Evolutionary conservation across 2,797 vertebrate genomes (phyloP).

Genomic region (Sebastes hubbsi): DNA sequence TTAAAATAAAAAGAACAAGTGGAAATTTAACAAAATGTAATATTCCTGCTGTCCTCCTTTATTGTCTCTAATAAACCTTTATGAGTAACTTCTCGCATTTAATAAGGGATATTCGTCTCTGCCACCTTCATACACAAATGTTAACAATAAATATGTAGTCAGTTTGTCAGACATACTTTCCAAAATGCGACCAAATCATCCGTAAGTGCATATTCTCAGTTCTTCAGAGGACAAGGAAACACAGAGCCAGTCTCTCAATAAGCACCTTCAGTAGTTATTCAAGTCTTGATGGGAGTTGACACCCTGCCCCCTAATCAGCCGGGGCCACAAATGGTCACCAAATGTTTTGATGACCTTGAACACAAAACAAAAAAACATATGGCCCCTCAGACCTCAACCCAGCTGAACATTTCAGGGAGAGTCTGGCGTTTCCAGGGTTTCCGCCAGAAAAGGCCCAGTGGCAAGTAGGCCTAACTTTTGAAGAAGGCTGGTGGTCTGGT

Average conservation of each 20-base stretch:
- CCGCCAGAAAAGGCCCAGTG: not conserved
- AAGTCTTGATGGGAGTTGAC: not conserved
- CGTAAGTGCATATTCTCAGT: not conserved
- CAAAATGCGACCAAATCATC: not conserved
- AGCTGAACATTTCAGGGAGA: not conserved
- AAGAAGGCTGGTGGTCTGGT: no score
- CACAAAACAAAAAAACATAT: not conserved
- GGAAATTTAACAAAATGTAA: not conserved
- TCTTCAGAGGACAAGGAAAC: not conserved
- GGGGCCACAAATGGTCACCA: conserved; percentile 20
- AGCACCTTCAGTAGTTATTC: not conserved
- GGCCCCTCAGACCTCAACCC: not conserved
- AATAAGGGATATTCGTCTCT: not conserved
- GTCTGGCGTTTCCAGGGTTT: not conserved
- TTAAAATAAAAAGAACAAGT: not conserved
- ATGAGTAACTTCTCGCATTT: not conserved
- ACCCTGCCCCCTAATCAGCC: not conserved
- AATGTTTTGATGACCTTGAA: conserved; percentile 23
- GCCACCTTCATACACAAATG: not conserved
- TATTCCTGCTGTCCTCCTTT: not conserved
- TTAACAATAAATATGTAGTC: not conserved
- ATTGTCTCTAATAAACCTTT: not conserved
- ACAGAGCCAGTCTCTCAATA: not conserved
- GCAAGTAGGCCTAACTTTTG: no score
- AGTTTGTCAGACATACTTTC: not conserved